A percentile compares a stretch with the other conserved stretches of the same genome.
Conservation (phyloP, 2,888 invertebrate genomes). For the Andrena flavipes region DNA sequence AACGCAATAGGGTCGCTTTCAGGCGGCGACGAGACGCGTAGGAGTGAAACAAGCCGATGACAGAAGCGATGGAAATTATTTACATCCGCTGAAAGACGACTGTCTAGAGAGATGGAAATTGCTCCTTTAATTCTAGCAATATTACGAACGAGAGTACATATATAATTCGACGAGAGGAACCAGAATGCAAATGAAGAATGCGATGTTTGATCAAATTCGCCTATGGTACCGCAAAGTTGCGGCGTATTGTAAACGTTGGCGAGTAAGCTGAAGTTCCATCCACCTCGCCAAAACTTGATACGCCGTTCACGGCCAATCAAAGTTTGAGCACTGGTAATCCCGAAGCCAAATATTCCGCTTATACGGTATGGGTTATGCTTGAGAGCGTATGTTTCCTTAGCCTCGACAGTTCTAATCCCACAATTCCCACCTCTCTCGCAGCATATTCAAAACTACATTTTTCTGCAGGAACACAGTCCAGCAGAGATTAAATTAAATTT, state of each 20-base stretch:
- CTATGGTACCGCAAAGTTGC: constrained; percentile 34
- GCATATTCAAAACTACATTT: background rate
- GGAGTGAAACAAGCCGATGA: too few relatives aligned
- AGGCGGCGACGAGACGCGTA: too few relatives aligned
- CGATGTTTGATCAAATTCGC: constrained; percentile 21
- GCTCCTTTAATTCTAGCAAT: too few relatives aligned
- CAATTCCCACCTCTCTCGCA: constrained; percentile 45
- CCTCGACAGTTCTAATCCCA: constrained; percentile 71
- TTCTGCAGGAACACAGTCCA: background rate
- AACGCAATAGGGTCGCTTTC: too few relatives aligned
- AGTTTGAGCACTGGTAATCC: constrained; percentile 82
- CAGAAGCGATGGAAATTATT: too few relatives aligned
- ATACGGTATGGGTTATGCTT: constrained; percentile 77
- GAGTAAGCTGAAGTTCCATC: constrained; percentile 69
- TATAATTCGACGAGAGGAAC: too few relatives aligned
- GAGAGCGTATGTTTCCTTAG: constrained; percentile 70
- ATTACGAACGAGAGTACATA: too few relatives aligned
- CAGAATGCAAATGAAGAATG: constrained; percentile 9
- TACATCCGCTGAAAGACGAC: too few relatives aligned
- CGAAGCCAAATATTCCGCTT: constrained; percentile 80
- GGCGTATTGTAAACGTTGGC: constrained; percentile 39
- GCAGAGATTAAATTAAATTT: background rate
- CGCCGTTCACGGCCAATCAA: constrained; percentile 82
- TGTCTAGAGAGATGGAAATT: too few relatives aligned
- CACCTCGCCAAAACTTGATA: constrained; percentile 79